Evolutionary conservation across 2,888 invertebrate genomes (phyloP).

Genomic region (Hyles lineata): DNA sequence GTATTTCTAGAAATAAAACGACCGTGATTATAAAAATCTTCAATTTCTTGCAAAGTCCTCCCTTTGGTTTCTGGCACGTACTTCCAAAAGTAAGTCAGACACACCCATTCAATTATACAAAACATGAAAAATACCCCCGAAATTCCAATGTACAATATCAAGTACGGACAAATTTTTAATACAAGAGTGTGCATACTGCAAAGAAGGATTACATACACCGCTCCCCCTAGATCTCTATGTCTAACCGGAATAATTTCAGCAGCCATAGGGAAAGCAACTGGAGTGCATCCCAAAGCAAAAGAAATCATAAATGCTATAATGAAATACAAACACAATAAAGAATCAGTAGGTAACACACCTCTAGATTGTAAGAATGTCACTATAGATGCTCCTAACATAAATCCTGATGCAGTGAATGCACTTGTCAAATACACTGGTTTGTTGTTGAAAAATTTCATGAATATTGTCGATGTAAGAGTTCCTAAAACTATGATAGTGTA

Average conservation of each 20-base stretch:
- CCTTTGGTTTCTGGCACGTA: slow-evolving; percentile 41
- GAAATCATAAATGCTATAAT: slow-evolving; percentile 34
- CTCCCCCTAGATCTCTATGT: slow-evolving; percentile 41
- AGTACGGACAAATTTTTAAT: slow-evolving; percentile 40
- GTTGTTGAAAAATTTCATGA: slow-evolving; percentile 34
- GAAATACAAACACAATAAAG: slow-evolving; percentile 36
- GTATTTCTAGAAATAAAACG: slow-evolving; percentile 5
- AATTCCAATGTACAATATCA: slow-evolving; percentile 35
- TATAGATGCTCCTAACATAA: slow-evolving; percentile 29
- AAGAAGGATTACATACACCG: slow-evolving; percentile 36
- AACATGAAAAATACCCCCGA: slow-evolving; percentile 41
- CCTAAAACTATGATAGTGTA: slow-evolving; percentile 32
- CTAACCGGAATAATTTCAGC: slow-evolving; percentile 42
- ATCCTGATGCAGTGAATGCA: slow-evolving; percentile 21
- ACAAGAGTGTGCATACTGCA: slow-evolving; percentile 36
- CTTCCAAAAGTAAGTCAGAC: slow-evolving; percentile 37
- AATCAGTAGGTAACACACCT: slow-evolving; percentile 32
- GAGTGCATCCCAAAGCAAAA: slow-evolving; percentile 36
- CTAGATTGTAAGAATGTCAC: slow-evolving; percentile 36
- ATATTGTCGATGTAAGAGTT: slow-evolving; percentile 22
- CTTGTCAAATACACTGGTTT: slow-evolving; percentile 35
- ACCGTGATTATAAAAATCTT: slow-evolving; percentile 37
- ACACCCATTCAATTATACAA: slow-evolving; percentile 33
- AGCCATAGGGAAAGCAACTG: slow-evolving; percentile 33
- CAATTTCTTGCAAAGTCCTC: slow-evolving; percentile 39